Base-by-base conservation (phyloP, 2,888 invertebrate genomes). In the Sinhomidia bicolor region DNA sequence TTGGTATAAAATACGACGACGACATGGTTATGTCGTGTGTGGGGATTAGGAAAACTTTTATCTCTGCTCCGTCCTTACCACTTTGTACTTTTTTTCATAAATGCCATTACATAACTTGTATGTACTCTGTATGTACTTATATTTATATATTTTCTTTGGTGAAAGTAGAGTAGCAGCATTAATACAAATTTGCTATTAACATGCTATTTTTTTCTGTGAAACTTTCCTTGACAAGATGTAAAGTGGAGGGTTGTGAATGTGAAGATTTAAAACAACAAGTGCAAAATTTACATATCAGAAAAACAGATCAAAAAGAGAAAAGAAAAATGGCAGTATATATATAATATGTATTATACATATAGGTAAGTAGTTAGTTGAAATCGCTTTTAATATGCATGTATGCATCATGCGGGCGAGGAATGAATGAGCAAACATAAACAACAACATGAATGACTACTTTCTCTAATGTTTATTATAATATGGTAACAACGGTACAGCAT, bases 231-330 rank as follows among this genome's bases (percentile, higher is more conserved):
- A n/a, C n/a, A n/a, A n/a, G n/a, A n/a, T n/a, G n/a, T n/a, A n/a
- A n/a, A n/a, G n/a, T n/a, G n/a, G n/a, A n/a, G n/a, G n/a, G n/a
- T n/a, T n/a, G 23, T 60, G 60, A 3, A 10, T 5, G 7, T 60
- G 29, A 65, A 65, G 23, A 7, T 47, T 47, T 71, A 23, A 71
- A 71, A 41, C 23, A 71, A 23, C 23, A 44, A 23, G 10, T 17
- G 20, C 12, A 44, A 10, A 44, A 44, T 71, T 71, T 71, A 71
- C 71, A 44, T 71, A 44, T 71, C 44, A 71, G 44, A 23, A 41
- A 1, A 23, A 23, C 32, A 65, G n/a, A 65, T 65, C 65, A 32
- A 65, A 65, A 65, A 3, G 32, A 65, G 60, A 65, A 65, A 65
- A n/a, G 9, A 71, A 3, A n/a, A n/a, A n/a, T n/a, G n/a, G n/a